Evolutionary conservation across 2,888 invertebrate species (phyloP), one percentile per base, ranked within the genome.

Genomic region (Thymelicus acteon): DNA sequence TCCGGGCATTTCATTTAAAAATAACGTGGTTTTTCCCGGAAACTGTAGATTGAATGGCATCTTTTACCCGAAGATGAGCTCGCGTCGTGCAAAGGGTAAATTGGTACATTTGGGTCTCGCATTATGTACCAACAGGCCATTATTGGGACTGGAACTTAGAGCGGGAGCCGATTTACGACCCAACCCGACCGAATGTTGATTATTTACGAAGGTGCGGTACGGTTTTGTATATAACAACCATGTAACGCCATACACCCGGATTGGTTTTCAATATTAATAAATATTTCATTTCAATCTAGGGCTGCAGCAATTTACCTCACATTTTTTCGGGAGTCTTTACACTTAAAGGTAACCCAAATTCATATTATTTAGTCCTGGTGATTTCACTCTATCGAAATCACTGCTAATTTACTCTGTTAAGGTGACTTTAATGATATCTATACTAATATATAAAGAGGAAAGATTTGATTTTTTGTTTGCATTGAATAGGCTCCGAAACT

Each of bases 21-120:
- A 84, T 85, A 86, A 81, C 82, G 82, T 79, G 77, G 80, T 79
- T 81, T 78, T 82, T 80, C 79, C 81, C 78, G 77, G 77, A 79
- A 77, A 79, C 78, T 80, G 79, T 80, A 83, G 82, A 87, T 85
- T 85, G 85, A 84, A 86, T 80, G 82, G 80, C 80, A 82, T 82
- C 79, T 82, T 82, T 82, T 78, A 74, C 79, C 77, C 78, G 72
- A 74, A 82, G 82, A 83, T 82, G 81, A 81, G 78, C 77, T 71
- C 73, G 75, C 74, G 72, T 71, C 72, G 75, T 75, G 79, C 82
- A 80, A 84, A 85, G 84, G 86, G 86, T 86, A 87, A 86, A 87
- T 85, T 80, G 86, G 85, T 83, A 81, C 82, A 79, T 85, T 85
- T 80, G 80, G 82, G 81, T 80, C 80, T 82, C 80, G 82, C 85